Conservation (phyloP, 1,140 invertebrate species). For the Drosophila willistoni region DNA sequence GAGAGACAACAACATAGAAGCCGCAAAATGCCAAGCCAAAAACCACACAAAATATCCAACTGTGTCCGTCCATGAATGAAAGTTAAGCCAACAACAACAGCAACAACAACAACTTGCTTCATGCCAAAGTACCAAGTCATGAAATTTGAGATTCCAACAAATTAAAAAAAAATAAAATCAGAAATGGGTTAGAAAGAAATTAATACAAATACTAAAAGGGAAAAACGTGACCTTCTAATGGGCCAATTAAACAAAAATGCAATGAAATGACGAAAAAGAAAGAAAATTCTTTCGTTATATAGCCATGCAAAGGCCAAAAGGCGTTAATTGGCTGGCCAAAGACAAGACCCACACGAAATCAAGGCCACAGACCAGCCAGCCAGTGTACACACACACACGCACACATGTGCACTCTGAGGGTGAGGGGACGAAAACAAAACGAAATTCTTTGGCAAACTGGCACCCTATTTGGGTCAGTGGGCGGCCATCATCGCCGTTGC, state of each 20-base stretch:
- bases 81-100: constrained; percentile 58
- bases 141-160: constrained; percentile 26
- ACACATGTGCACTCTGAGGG: background rate
- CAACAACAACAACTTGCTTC: constrained; percentile 52
- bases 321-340: constrained; percentile 65
- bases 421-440: constrained; percentile 33
- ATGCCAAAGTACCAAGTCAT: constrained; percentile 38
- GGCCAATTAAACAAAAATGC: constrained; percentile 58
- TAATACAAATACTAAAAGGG: constrained; percentile 27
- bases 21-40: constrained; percentile 52
- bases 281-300: constrained; percentile 16
- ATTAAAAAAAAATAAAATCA: too few species aligned
- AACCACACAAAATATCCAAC: constrained; percentile 46
- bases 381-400: background rate
- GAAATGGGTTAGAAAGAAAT: constrained; percentile 44
- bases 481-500: constrained; percentile 57
- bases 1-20: constrained; percentile 57
- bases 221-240: constrained; percentile 44
- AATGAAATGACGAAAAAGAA: constrained; percentile 30
- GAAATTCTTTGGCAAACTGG: constrained; percentile 66
- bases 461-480: constrained; percentile 69
- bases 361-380: constrained; percentile 58
- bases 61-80: constrained; percentile 59
- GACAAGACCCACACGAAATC: constrained; percentile 56
- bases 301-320: constrained; percentile 30